These are phyloP conservation scores for Drosophila simulans DNA, from an alignment of 1,140 invertebrate species.

Conservation along the genomic window DNA sequence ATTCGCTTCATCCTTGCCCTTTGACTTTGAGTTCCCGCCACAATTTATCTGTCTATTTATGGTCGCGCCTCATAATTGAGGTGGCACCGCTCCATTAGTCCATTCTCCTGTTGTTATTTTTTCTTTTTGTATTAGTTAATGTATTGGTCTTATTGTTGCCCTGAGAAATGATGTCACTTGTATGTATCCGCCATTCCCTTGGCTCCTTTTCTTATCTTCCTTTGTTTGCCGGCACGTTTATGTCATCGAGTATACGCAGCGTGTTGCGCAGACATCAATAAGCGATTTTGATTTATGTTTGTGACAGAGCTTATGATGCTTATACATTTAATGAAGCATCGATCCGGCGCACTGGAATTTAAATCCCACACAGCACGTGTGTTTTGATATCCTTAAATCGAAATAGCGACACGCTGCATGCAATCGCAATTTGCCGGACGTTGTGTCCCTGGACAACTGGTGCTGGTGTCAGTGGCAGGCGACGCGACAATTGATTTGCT, in stretches of 20 bases:
- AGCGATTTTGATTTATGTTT: conserved; percentile 51
- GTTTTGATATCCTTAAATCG: conserved; percentile 21
- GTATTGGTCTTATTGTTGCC: conserved; percentile 48
- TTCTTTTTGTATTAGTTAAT: conserved; percentile 45
- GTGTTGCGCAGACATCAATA: conserved; percentile 60
- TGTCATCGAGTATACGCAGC: conserved; percentile 59
- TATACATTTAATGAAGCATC: conserved; percentile 49
- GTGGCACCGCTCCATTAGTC: conserved; percentile 15
- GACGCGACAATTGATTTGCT: conserved; percentile 75
- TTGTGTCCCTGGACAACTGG: conserved; percentile 12
- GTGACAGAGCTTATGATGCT: conserved; percentile 41
- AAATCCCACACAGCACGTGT: conserved; percentile 13
- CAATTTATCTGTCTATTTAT: conserved; percentile 58
- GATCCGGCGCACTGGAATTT: conserved; percentile 24
- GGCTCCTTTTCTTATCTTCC: conserved; percentile 12
- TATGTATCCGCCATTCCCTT: conserved; percentile 19
- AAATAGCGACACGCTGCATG: conserved; percentile 25
- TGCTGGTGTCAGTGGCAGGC: conserved; percentile 59
- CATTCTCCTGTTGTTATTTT: conserved; percentile 1
- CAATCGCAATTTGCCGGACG: conserved; percentile 55
- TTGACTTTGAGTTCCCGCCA: conserved; percentile 24
- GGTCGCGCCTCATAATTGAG: conserved; percentile 68
- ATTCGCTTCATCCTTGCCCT: conserved; percentile 17
- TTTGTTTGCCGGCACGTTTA: conserved; percentile 38
- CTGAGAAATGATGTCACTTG: conserved; percentile 72